Percentiles rank a stretch among this genome's conserved stretches.
Evolutionary conservation across 2,113 vertebrate species (phyloP).

Genomic region (Himantopus leucocephalus): DNA sequence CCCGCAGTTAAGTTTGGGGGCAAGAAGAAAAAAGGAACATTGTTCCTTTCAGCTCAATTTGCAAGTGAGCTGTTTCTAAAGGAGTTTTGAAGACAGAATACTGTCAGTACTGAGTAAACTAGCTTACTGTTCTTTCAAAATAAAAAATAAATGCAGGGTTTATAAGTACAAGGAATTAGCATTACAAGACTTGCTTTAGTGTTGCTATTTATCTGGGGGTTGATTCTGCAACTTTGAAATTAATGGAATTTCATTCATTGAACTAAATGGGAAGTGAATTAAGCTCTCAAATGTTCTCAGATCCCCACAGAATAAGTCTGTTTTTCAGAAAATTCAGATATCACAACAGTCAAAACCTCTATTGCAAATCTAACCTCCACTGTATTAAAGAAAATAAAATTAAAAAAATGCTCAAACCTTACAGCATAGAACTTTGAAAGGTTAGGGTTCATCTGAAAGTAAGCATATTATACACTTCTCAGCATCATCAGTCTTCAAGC

Average conservation of each 20-base stretch:
- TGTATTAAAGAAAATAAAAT: neutral
- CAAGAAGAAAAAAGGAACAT: neutral
- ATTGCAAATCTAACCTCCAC: neutral
- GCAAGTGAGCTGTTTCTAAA: neutral
- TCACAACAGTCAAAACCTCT: neutral
- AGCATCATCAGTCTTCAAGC: neutral
- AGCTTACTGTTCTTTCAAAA: slow-evolving; percentile 4
- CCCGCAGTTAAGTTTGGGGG: neutral
- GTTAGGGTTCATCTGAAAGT: neutral
- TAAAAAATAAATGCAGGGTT: neutral
- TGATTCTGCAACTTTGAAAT: neutral
- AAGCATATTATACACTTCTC: neutral
- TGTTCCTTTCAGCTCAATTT: neutral
- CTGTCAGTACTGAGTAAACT: neutral
- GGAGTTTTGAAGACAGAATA: neutral
- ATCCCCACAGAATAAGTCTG: neutral
- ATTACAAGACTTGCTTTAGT: neutral
- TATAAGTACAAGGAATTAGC: neutral
- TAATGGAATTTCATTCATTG: neutral
- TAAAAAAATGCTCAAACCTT: neutral
- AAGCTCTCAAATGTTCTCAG: neutral
- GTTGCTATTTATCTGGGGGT: neutral
- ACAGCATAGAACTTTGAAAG: neutral
- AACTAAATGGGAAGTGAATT: neutral
- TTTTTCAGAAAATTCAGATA: neutral